A percentile compares a stretch with the other conserved stretches of the same genome.
Evolutionary conservation across 2,113 vertebrate species (phyloP).

Genomic region (Phylloscopus trochiloides): DNA sequence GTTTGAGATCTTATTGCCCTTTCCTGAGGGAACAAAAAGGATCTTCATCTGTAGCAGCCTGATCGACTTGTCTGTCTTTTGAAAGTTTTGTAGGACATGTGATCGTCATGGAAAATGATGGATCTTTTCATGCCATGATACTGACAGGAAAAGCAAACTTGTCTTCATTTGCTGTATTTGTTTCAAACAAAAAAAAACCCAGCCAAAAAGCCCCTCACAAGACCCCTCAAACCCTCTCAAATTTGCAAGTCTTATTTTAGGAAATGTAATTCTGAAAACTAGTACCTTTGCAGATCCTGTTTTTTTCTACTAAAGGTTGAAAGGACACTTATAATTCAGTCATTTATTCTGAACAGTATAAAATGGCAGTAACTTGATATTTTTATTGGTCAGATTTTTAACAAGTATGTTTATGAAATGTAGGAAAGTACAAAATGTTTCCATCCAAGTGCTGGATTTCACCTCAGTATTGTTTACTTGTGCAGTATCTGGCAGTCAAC

Average conservation of each 20-base stretch:
- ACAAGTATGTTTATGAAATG: not conserved
- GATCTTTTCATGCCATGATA: not conserved
- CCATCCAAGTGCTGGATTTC: slow-evolving; percentile 23
- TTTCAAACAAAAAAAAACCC: not conserved
- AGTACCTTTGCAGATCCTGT: not conserved
- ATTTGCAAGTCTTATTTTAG: not conserved
- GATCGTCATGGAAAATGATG: not conserved
- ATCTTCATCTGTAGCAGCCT: not conserved
- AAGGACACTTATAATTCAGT: not conserved
- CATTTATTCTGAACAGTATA: not conserved
- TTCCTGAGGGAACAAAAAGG: not conserved
- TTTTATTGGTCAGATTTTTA: slow-evolving; percentile 8
- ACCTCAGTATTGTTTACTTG: not conserved
- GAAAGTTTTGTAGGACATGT: not conserved
- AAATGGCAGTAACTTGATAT: slow-evolving; percentile 24
- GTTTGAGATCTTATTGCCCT: not conserved
- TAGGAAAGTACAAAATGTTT: slow-evolving; percentile 28
- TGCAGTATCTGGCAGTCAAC: not conserved
- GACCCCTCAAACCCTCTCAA: not conserved
- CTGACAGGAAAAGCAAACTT: not conserved
- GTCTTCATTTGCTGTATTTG: not conserved
- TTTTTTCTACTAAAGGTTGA: not conserved
- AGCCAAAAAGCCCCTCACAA: not conserved
- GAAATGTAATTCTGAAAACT: not conserved
- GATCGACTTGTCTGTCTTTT: not conserved